Evolutionary conservation across 2,113 vertebrate genomes (phyloP).

Genomic region (Uria aalge): DNA sequence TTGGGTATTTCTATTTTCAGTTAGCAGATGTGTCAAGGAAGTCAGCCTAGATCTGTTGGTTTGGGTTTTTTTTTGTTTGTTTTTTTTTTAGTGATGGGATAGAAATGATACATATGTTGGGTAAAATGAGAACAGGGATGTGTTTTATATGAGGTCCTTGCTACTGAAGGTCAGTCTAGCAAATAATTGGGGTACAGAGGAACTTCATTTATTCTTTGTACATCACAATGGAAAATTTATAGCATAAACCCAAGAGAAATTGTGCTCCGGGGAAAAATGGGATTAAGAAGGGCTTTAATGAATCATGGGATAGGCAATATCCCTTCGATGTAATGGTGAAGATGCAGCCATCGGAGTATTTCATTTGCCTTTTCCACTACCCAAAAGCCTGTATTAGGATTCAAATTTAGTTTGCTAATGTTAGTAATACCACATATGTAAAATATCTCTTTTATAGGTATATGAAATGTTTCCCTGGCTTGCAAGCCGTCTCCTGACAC

Average conservation of each 20-base stretch:
- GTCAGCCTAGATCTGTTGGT: background rate
- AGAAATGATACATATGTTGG: background rate
- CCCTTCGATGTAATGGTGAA: background rate
- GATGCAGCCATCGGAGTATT: background rate
- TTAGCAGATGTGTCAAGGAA: background rate
- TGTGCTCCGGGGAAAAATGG: background rate
- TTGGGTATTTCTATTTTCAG: background rate
- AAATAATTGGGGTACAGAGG: background rate
- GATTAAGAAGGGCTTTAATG: background rate
- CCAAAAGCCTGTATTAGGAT: background rate
- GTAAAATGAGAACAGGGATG: background rate
- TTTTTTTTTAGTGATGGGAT: background rate
- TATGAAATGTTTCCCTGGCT: slow-evolving; percentile 29
- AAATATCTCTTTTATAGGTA: slow-evolving; percentile 24
- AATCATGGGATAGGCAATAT: background rate
- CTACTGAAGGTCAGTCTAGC: background rate
- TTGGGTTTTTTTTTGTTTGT: too few species aligned
- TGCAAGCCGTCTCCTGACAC: background rate
- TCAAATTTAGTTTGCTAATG: background rate
- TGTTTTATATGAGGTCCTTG: background rate
- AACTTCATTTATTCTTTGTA: background rate
- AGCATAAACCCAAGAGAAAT: background rate
- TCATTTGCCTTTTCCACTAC: background rate
- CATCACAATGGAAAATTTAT: background rate
- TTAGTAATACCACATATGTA: background rate